Evolutionary conservation across 2,113 vertebrate genomes (phyloP), one percentile per base, ranked within the genome.

Genomic region (Eurypyga helias): DNA sequence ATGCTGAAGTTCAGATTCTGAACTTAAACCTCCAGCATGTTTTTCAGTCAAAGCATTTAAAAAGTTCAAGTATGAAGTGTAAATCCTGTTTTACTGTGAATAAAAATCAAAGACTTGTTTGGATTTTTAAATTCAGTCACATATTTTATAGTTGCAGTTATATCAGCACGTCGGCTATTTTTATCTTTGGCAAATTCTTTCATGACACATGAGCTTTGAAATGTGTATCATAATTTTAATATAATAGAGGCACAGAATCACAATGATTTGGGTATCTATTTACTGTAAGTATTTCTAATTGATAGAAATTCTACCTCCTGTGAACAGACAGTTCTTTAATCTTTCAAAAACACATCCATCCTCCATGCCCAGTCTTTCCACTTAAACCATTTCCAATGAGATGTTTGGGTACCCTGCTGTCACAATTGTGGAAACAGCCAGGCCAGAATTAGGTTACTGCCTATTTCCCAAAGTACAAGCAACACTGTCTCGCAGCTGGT

Each of bases 361-460:
- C 49, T 23, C 21, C 41, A 77, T 10, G 77, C 18, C 49, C n/a
- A 83, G 49, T 55, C 51, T 51, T 72, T 65, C 45, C 33, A 78
- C n/a, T 72, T 65, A 33, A 73, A 66, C 43, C 43, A 25, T 45
- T 89, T 49, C 36, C 87, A 83, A 5, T 23, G 62, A 82, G 66
- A 60, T 43, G 17, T 80, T 23, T 96, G 85, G 52, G 45, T 34
- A 86, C 6, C 25, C 79, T 67, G 75, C 87, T 90, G 79, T 43
- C 83, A 91, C 76, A 76, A 46, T 0, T 58, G 84, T 54, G 45
- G 49, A 77, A 93, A 78, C 36, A 97, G 62, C 62, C 67, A 70
- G 36, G 48, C 66, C 54, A 95, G 90, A 96, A 94, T 80, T 62
- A 83, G 78, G 88, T 34, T 92, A 38, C 43, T 86, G 92, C 49